Conservation (phyloP, 2,797 vertebrate species). For the Dendrocincla fuliginosa region DNA sequence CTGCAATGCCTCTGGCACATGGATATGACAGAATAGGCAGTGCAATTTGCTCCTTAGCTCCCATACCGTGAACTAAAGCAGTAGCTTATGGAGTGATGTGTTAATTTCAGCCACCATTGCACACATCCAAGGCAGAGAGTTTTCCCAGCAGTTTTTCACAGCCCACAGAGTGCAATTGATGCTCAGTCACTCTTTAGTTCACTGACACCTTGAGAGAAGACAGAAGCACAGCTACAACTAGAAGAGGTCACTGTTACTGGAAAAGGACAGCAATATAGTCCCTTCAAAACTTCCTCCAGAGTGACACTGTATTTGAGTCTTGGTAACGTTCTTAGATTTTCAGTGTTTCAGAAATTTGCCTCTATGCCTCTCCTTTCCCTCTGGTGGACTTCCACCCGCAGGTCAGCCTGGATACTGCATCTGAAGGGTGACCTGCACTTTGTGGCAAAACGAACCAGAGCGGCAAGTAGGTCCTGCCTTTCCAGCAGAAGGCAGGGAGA, state of each 20-base stretch:
- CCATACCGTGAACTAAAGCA: not conserved
- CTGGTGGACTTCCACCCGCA: conserved; percentile 41
- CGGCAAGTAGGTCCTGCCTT: not conserved
- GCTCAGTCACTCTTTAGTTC: not conserved
- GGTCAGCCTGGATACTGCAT: conserved; percentile 46
- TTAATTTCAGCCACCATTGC: not conserved
- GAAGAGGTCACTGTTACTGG: not conserved
- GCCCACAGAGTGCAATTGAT: not conserved
- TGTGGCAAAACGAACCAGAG: not conserved
- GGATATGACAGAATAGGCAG: not conserved
- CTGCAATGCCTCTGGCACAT: not conserved
- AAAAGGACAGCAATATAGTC: not conserved
- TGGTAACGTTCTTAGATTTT: not conserved
- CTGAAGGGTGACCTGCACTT: not conserved
- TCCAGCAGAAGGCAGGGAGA: not conserved
- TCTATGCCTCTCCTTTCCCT: not conserved
- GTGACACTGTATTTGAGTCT: not conserved
- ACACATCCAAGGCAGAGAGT: not conserved
- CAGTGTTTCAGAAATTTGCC: not conserved
- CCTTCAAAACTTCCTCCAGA: not conserved
- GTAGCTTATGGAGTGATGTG: not conserved
- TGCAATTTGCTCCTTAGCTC: not conserved
- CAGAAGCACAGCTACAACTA: not conserved
- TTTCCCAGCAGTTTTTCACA: not conserved
- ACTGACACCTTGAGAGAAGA: not conserved